phyloP scores from a whole-genome alignment of 2,113 vertebrate genomes.

The Peromyscus californicus region DNA sequence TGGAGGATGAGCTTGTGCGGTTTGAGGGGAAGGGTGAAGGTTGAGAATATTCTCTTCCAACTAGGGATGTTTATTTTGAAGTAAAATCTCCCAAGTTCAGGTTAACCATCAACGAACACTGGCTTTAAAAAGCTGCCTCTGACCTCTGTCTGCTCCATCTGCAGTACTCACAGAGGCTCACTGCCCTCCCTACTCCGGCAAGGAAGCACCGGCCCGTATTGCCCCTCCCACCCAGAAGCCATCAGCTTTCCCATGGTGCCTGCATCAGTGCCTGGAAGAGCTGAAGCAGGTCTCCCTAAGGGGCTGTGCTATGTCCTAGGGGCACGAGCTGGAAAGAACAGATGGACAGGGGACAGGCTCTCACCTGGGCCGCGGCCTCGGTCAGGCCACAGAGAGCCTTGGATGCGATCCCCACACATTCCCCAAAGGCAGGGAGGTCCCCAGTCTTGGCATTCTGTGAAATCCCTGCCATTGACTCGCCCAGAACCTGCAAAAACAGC shows the following conservation, averaged over 20 bases:
- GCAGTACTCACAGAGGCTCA: neutral
- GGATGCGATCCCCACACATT: slow-evolving; percentile 96
- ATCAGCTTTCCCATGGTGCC: neutral
- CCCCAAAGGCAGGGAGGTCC: slow-evolving; percentile 95
- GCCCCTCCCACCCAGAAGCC: neutral
- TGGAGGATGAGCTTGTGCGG: neutral
- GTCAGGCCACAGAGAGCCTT: slow-evolving; percentile 98
- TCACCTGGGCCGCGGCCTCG: slow-evolving; percentile 98
- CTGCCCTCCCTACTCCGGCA: neutral
- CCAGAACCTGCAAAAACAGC: slow-evolving; percentile 91
- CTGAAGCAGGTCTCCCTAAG: rapidly evolving
- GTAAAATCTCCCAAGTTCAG: slow-evolving; percentile 1
- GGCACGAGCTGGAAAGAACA: neutral
- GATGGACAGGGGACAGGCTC: neutral
- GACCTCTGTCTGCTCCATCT: neutral
- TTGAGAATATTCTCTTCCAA: neutral
- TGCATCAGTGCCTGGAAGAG: neutral
- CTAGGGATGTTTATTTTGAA: neutral
- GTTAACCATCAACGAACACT: neutral
- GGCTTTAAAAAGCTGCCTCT: neutral
- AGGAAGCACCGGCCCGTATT: neutral
- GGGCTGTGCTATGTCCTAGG: neutral
- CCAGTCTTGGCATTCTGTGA: slow-evolving; percentile 98
- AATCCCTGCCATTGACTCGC: slow-evolving; percentile 99
- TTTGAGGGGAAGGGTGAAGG: neutral